Evolutionary conservation across 2,113 vertebrate genomes (phyloP).

Genomic region (Seriola quinqueradiata): DNA sequence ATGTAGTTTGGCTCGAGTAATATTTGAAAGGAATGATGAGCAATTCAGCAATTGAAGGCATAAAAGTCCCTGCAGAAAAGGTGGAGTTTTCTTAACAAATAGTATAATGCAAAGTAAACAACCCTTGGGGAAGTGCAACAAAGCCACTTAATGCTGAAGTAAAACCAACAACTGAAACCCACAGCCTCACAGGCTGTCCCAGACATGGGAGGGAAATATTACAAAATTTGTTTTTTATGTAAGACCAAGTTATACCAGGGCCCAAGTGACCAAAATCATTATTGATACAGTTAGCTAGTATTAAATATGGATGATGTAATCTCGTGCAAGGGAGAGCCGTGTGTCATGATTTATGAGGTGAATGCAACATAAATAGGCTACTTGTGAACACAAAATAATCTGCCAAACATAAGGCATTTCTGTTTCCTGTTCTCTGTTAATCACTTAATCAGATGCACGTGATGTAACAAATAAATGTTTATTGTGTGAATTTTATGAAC

Average conservation of each 20-base stretch:
- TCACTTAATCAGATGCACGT: background rate
- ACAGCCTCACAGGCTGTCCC: background rate
- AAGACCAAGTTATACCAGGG: background rate
- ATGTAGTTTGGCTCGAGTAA: background rate
- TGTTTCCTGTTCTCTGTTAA: background rate
- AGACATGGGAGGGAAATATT: conserved; percentile 1
- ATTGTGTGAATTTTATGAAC: background rate
- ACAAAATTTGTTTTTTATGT: background rate
- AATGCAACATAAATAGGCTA: background rate
- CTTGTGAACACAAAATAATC: background rate
- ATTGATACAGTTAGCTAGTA: background rate
- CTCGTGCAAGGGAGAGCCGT: background rate
- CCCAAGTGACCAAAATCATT: background rate
- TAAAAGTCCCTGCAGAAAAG: no score
- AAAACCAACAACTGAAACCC: conserved; percentile 45
- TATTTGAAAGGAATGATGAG: background rate
- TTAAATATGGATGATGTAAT: background rate
- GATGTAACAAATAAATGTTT: background rate
- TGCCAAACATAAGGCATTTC: background rate
- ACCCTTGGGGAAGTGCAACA: conserved; percentile 16
- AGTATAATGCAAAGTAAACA: conserved; percentile 10
- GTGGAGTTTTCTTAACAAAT: background rate
- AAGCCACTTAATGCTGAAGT: conserved; percentile 33
- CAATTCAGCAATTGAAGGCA: background rate
- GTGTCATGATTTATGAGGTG: background rate